Base-by-base conservation (phyloP, 2,113 vertebrate genomes). In the Quiscalus mexicanus region DNA sequence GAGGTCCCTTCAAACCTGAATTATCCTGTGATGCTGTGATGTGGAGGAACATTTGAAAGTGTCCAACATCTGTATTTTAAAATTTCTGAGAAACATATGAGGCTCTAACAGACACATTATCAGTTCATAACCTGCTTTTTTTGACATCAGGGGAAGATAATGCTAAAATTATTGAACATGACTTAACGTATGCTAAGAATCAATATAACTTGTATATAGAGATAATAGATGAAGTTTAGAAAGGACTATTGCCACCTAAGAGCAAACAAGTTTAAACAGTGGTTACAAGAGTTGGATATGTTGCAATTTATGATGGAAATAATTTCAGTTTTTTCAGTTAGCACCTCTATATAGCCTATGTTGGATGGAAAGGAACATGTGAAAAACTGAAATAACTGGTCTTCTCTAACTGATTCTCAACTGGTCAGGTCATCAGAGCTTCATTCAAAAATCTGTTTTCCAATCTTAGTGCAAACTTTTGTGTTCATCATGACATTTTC, bases 351-450 rank as follows among this genome's bases (percentile, higher is more conserved):
- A 23, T 59, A 52, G 6, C 31, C 12, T 56, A 23, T 62, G 35
- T 20, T 87, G 74, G 30, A 63, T 77, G 87, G 87, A 96, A 97
- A 94, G 41, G 33, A 85, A 90, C 41, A 70, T 56, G 25, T 41
- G 55, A 85, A 88, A 91, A 88, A 52, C 42, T 50, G 39, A 84
- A 80, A 39, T 37, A 81, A 47, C 44, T 15, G 22, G 11, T 69
- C 6, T 52, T 81, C 56, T 39, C 12, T 39, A 56, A 70, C 12
- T 77, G 33, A 37, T 53, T 67, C 21, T 45, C 10, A 56, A 25
- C 13, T 41, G 41, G 12, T 70, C 18, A 58, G 25, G 30, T 25
- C 12, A 23, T 37, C 35, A 78, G 30, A 89, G 14, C 11, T 86
- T 79, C 56, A 56, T 30, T 87, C 20, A 95, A 74, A 74, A n/a